Evolutionary conservation across 2,888 invertebrate species (phyloP).

Genomic region (Theretra japonica): DNA sequence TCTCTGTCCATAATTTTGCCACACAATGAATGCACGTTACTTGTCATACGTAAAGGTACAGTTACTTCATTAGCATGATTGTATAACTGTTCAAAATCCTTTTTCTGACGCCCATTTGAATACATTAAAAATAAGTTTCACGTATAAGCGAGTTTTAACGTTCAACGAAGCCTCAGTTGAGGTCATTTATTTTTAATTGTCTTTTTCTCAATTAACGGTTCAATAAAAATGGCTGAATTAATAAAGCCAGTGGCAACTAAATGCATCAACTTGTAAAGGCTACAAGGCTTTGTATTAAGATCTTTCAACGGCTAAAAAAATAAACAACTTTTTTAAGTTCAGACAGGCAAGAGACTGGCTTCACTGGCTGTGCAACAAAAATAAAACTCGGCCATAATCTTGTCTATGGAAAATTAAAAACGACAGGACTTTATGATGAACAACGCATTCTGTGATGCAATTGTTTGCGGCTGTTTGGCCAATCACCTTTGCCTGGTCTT

Average conservation of each 20-base stretch:
- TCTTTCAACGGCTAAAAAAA: slow-evolving; percentile 16
- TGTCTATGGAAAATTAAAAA: slow-evolving; percentile 28
- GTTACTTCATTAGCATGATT: slow-evolving; percentile 23
- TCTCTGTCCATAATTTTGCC: background rate
- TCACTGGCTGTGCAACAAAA: slow-evolving; percentile 24
- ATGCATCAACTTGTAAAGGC: slow-evolving; percentile 24
- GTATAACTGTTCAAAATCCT: slow-evolving; percentile 22
- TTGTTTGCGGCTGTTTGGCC: slow-evolving; percentile 11
- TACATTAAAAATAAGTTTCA: background rate
- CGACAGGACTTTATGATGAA: slow-evolving; percentile 18
- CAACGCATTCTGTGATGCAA: slow-evolving; percentile 16
- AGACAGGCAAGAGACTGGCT: slow-evolving; percentile 29
- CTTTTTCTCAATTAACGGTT: slow-evolving; percentile 2
- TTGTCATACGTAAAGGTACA: background rate
- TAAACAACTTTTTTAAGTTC: slow-evolving; percentile 23
- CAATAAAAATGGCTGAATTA: slow-evolving; percentile 21
- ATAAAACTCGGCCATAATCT: slow-evolving; percentile 24
- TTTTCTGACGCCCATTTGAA: slow-evolving; percentile 12
- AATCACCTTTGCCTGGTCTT: background rate
- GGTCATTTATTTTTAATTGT: slow-evolving; percentile 12
- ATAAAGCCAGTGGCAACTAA: slow-evolving; percentile 14
- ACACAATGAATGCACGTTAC: slow-evolving; percentile 2
- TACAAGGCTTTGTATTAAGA: slow-evolving; percentile 24
- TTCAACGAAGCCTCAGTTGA: slow-evolving; percentile 4
- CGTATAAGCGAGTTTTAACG: background rate